Base-by-base conservation (phyloP, 2,888 invertebrate genomes). In the Pheosia gnoma region DNA sequence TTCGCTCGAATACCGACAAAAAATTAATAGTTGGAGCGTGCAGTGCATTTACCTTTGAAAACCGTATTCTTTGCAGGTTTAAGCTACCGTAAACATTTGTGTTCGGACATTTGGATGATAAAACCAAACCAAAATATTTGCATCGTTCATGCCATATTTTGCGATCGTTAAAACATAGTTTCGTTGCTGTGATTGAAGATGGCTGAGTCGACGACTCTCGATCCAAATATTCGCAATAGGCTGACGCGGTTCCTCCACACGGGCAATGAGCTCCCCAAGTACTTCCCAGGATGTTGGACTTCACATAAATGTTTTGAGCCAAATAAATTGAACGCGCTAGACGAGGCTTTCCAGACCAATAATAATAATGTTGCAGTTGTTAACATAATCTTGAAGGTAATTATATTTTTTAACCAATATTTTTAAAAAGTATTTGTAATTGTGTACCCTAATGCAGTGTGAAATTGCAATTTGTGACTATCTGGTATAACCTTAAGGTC, bases 261-360 rank as follows among this genome's bases (percentile, higher is more conserved):
- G 59, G 95, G 95, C 3, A 89, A 88, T 77, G 94, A 94, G 70
- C 70, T 86, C 13, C 94, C 94, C 0, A 93, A 91, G 64, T 95
- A 95, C 78, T 94, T 87, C 68, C 94, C 95, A 57, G 95, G 95
- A 49, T 93, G 93, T 74, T 94, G 94, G 94, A 81, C 88, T 45
- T 77, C 90, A 10, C 94, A 94, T 66, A 90, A 94, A 68, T 94
- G 94, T 71, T 95, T 91, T 74, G 86, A 88, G 59, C 75, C 72
- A 0, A 86, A 89, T 39, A 93, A 93, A 69, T 76, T 94, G 61
- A 75, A 80, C 56, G 92, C 85, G 10, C 80, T 95, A 52, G 75
- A 84, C 57, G 83, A 85, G 51, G 79, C 77, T 8, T 68, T 89
- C 36, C 68, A 72, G 56, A 66, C 65, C 59, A 71, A 68, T 37